Percentiles rank a stretch among this genome's conserved stretches.
phyloP scores from a whole-genome alignment of 2,797 vertebrate genomes.

The Sebastes kiyomatsui region DNA sequence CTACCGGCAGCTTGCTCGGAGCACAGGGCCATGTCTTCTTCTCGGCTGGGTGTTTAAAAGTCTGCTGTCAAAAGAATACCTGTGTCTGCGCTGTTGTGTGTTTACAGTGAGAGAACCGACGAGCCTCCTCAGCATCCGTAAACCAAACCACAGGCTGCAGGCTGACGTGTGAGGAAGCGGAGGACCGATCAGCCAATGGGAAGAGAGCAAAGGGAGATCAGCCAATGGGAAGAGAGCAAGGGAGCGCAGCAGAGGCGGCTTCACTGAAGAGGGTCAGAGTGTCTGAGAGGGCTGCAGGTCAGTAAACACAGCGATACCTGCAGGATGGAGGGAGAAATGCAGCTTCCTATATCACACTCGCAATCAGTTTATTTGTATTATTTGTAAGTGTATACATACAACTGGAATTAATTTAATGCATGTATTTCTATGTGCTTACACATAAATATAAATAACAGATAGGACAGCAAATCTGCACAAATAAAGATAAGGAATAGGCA shows the following conservation, averaged over 20 bases:
- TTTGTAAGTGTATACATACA: no score
- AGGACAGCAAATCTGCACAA: no score
- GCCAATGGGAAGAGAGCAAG: slow-evolving; percentile 66
- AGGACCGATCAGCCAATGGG: slow-evolving; percentile 61
- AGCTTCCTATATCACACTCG: background rate
- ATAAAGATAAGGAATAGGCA: no score
- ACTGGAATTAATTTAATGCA: no score
- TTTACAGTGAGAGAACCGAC: background rate
- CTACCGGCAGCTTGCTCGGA: slow-evolving; percentile 1
- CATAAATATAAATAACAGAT: no score
- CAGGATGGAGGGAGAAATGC: background rate
- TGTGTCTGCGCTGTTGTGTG: background rate
- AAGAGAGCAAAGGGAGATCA: slow-evolving; percentile 5
- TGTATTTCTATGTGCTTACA: no score
- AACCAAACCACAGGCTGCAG: slow-evolving; percentile 26
- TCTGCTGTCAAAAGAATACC: background rate
- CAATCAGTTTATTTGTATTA: background rate
- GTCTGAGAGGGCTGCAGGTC: rapidly evolving
- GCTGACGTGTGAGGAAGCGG: slow-evolving; percentile 58
- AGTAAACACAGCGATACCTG: slow-evolving; percentile 29
- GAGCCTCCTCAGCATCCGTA: slow-evolving; percentile 38
- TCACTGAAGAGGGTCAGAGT: background rate
- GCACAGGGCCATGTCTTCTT: slow-evolving; percentile 72
- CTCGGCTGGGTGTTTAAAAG: background rate
- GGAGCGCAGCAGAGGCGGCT: background rate